Conservation (phyloP, 2,888 invertebrate species). For the Cacoxenus indagator region DNA sequence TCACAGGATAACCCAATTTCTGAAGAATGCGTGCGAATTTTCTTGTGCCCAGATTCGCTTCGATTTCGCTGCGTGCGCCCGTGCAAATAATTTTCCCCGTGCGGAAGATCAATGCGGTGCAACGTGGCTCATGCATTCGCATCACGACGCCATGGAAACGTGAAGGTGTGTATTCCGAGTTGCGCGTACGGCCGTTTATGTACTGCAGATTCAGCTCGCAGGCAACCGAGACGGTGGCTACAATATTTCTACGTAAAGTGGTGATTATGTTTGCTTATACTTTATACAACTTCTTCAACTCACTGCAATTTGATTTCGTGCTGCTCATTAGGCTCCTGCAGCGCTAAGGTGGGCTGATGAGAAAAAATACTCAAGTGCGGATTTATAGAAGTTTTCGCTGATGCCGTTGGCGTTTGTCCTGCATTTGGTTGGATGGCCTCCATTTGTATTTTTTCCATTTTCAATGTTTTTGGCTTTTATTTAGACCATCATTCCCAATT, state of each 20-base stretch:
- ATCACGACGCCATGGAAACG: slow-evolving; percentile 87
- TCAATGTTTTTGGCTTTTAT: neutral
- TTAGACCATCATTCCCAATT: no score
- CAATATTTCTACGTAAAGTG: slow-evolving; percentile 77
- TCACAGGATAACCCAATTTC: slow-evolving; percentile 83
- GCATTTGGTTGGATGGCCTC: neutral
- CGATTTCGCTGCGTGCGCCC: slow-evolving; percentile 83
- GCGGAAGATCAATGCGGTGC: slow-evolving; percentile 79
- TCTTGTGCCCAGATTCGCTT: slow-evolving; percentile 82
- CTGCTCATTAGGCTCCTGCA: slow-evolving; percentile 74
- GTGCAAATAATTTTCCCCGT: slow-evolving; percentile 89
- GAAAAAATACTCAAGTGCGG: slow-evolving; percentile 61
- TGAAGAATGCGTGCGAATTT: slow-evolving; percentile 88
- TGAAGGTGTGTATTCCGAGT: slow-evolving; percentile 87
- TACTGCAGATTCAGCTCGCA: slow-evolving; percentile 80
- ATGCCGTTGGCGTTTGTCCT: slow-evolving; percentile 3
- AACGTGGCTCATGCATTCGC: slow-evolving; percentile 84
- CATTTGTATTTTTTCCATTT: slow-evolving; percentile 4
- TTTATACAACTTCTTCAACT: no score
- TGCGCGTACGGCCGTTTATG: slow-evolving; percentile 84
- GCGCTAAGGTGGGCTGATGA: slow-evolving; percentile 72
- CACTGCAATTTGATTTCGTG: slow-evolving; percentile 77
- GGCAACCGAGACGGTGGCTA: slow-evolving; percentile 82
- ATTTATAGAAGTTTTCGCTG: slow-evolving; percentile 39
- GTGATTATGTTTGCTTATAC: neutral